Evolutionary conservation across 1,140 invertebrate species (phyloP), one percentile per base, ranked within the genome.

Genomic region (Liolophura sinensis): DNA sequence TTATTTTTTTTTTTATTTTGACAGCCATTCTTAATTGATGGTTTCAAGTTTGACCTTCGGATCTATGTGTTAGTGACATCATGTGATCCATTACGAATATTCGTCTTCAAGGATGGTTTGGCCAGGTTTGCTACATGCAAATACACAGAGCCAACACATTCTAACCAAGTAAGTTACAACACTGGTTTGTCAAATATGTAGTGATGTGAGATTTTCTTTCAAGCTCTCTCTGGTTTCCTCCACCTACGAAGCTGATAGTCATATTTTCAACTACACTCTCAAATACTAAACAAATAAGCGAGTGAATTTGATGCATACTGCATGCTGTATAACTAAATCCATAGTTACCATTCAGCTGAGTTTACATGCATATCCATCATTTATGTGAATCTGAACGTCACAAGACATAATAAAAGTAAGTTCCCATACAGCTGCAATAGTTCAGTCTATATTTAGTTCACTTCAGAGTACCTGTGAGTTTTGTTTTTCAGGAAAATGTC

Each of bases 101-200:
- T 84, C 72, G 75, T 83, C 55, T 86, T 84, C 72, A 85, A 85
- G 69, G 84, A 86, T 67, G 85, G 85, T 9, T 74, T 86, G 25
- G 83, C 82, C 64, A 90, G 92, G 76, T 95, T 96, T 84, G 93
- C 93, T 0, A 96, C 94, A 1, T 91, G 89, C 70, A 88, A 91
- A 73, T 96, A 95, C 77, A 89, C 89, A 67, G 91, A 93, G 73
- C 93, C 93, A 0, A 91, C 88, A 55, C 85, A 88, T 18, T 88
- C 90, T 48, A 96, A 96, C 67, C 71, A 80, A 61, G 85, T 85
- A 74, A 80, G 82, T 76, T 54, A 25, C 61, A 49, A 48, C 54
- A 22, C 51, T 5, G 18, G 18, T 4, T 12, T 54, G 51, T 54
- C 3, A 20, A 3, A 12, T 54, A 20, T 54, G 3, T 40, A 9